A percentile compares a stretch with the other conserved stretches of the same genome.
Conservation (phyloP, 2,113 vertebrate species). For the Sebastes fasciatus region DNA sequence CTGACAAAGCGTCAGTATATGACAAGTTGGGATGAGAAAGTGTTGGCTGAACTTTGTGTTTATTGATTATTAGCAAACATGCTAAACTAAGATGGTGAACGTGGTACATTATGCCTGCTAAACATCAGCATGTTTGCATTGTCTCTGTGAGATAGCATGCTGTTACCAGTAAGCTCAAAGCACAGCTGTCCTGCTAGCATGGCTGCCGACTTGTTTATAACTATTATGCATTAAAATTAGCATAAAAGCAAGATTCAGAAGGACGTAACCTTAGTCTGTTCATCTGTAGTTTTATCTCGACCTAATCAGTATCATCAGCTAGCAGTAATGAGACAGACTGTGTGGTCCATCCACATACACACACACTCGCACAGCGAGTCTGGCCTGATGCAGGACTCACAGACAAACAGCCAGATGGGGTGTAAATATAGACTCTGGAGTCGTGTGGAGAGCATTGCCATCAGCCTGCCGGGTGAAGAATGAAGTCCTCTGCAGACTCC, state of each 20-base stretch:
- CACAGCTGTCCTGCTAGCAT: slow-evolving; percentile 5
- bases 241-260: slow-evolving; percentile 35
- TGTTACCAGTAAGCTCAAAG: slow-evolving; percentile 15
- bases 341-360: not conserved
- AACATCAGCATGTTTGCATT: not conserved
- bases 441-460: slow-evolving; percentile 83
- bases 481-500: slow-evolving; percentile 81
- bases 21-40: too few relatives aligned
- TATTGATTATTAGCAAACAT: not conserved
- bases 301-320: slow-evolving; percentile 59
- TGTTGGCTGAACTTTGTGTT: not conserved
- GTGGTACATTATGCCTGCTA: not conserved
- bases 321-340: slow-evolving; percentile 48
- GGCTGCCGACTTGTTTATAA: slow-evolving; percentile 8
- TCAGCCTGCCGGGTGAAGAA: slow-evolving; percentile 85
- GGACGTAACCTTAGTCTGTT: slow-evolving; percentile 47
- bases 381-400: slow-evolving; percentile 74
- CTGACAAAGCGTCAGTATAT: too few relatives aligned
- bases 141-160: not conserved
- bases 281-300: slow-evolving; percentile 41
- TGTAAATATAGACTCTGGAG: slow-evolving; percentile 84
- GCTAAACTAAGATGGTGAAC: not conserved
- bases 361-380: slow-evolving; percentile 18
- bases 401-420: slow-evolving; percentile 86
- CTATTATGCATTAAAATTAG: slow-evolving; percentile 15